Base-by-base conservation (phyloP, 2,888 invertebrate species). In the Tetragonula carbonaria region DNA sequence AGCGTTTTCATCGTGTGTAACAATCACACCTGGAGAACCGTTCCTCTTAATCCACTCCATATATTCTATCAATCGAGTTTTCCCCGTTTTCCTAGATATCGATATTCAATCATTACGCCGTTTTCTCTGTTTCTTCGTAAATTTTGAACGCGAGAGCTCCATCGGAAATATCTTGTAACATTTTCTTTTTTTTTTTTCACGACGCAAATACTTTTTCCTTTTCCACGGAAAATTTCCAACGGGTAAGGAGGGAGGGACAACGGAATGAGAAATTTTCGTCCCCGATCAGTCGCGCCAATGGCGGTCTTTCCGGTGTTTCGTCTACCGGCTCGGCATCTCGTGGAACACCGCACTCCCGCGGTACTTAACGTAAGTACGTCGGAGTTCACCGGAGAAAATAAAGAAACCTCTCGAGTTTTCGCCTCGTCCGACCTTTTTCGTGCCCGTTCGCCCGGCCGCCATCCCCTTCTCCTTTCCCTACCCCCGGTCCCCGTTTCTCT, bases 281-380 rank as follows among this genome's bases (percentile, higher is more conserved):
- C 62, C 65, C 62, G 68, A 55, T 50, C 53, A 73, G 45, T 28
- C 71, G 70, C 80, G 80, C 86, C 82, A 82, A 70, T 86, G 85
- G 74, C 59, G 57, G 73, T 71, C 72, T 70, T 82, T 73, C 68
- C 65, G 74, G 78, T 80, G 80, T 82, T 75, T 84, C 86, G 68
- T 71, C 45, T 38, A 65, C 33, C 45, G 45, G 57, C 51, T 87
- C 80, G 55, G 74, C 76, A 57, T 59, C 45, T 78, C 72, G 78
- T 76, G 80, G 57, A 77, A 77, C 78, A 73, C 85, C 74, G 78
- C 78, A 78, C 78, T 82, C 87, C 84, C 86, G 88, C 85, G 84
- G 90, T 91, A 92, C 92, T 92, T 92, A 92, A 91, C 91, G 91
- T 92, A 92, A 92, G 92, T 92, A 90, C 90, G 84, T 85, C 84